Conservation (phyloP, 2,888 invertebrate genomes). For the Pediacus dermestoides region DNA sequence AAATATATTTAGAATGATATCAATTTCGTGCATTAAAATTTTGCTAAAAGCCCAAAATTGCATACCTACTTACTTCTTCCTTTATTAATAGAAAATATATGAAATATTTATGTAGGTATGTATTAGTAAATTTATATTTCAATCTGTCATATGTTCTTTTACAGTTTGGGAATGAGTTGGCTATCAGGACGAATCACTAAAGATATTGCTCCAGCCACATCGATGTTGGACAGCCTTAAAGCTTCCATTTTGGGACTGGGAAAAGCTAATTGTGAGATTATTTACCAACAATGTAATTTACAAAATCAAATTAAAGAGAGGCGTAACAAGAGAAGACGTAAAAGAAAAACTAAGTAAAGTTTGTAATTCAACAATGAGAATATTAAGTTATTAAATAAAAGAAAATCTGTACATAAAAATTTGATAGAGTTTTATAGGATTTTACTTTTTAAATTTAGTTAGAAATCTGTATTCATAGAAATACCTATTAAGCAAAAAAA, state of each 20-base stretch:
- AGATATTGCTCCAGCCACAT: constrained; percentile 46
- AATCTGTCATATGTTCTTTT: constrained; percentile 27
- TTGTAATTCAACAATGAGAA: no score
- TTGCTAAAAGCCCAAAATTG: no score
- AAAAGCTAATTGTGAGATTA: constrained; percentile 59
- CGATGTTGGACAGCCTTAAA: constrained; percentile 59
- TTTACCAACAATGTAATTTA: constrained; percentile 59
- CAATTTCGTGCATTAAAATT: no score
- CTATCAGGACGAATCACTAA: constrained; percentile 56
- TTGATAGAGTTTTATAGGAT: no score
- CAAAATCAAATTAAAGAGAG: constrained; percentile 44
- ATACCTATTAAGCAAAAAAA: no score
- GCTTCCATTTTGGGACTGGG: constrained; percentile 68
- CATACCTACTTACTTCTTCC: no score
- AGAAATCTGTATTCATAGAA: no score
- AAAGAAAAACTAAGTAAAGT: constrained; percentile 6
- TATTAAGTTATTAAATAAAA: no score
- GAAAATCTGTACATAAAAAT: no score
- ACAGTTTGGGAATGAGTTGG: constrained; percentile 77
- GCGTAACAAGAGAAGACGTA: constrained; percentile 38
- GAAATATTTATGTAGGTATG: neutral
- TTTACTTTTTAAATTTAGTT: no score
- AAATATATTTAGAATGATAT: no score
- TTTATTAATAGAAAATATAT: neutral
- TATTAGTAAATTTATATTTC: neutral